Percentiles rank a stretch among this genome's conserved stretches.
phyloP scores from a whole-genome alignment of 2,113 vertebrate species.

The Meleagris gallopavo region DNA sequence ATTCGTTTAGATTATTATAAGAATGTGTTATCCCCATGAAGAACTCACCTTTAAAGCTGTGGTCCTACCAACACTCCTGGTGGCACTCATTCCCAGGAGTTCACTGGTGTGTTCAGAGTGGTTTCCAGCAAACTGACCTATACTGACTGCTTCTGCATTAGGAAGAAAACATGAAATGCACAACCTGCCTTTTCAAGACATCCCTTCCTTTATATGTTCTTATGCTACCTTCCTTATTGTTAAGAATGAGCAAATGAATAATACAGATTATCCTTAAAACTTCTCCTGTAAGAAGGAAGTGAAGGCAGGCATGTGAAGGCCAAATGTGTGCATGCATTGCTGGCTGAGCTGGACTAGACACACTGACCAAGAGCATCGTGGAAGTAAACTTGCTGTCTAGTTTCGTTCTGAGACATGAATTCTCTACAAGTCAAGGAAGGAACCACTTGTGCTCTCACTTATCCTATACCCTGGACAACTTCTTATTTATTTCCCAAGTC shows the following conservation, averaged over 20 bases:
- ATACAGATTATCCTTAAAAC: not conserved
- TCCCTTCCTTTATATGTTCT: not conserved
- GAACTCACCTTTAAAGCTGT: not conserved
- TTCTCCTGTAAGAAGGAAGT: not conserved
- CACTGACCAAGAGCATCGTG: accelerated
- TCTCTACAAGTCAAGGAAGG: conserved; percentile 6
- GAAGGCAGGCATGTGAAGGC: accelerated
- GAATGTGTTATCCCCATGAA: not conserved
- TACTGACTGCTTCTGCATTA: not conserved
- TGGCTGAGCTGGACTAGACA: not conserved
- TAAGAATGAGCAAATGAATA: not conserved
- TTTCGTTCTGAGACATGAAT: conserved; percentile 31
- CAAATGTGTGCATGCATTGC: accelerated
- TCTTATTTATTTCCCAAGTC: not conserved
- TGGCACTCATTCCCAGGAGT: not conserved
- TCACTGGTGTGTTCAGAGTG: not conserved
- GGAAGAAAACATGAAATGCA: not conserved
- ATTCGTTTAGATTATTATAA: not conserved
- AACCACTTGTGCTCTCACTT: not conserved
- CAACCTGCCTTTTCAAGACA: not conserved
- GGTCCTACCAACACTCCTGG: not conserved
- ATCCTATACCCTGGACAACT: not conserved
- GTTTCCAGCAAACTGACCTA: not conserved
- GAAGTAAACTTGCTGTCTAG: not conserved
- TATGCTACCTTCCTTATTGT: not conserved